A percentile compares a stretch with the other conserved stretches of the same genome.
These are phyloP conservation scores for Apteryx mantelli DNA, from an alignment of 2,113 vertebrate species.

Conservation along the genomic window DNA sequence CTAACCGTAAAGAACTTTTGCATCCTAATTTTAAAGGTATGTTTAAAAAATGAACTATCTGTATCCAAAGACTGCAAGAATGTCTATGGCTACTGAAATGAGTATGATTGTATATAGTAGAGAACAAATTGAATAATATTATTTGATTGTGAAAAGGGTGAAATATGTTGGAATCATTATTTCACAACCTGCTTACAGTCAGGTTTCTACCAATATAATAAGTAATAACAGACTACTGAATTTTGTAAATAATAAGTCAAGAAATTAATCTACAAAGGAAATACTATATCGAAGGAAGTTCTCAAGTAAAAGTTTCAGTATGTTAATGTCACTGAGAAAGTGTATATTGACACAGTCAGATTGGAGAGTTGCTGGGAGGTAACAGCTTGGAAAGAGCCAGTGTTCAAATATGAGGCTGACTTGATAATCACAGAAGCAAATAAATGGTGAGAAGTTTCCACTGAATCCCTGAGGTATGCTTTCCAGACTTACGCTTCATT, in stretches of 20 bases:
- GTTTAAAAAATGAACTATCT: not conserved
- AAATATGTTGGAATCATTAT: not conserved
- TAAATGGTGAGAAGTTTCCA: not conserved
- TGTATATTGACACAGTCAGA: no score
- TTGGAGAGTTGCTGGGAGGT: not conserved
- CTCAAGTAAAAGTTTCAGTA: not conserved
- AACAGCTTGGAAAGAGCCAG: not conserved
- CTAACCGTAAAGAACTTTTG: constrained; percentile 90
- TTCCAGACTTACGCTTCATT: not conserved
- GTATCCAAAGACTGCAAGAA: not conserved
- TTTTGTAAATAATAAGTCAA: not conserved
- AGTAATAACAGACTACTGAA: not conserved
- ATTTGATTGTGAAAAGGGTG: not conserved
- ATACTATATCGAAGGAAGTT: not conserved
- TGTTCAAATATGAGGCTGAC: not conserved
- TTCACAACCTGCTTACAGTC: not conserved
- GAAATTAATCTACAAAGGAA: not conserved
- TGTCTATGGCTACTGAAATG: not conserved
- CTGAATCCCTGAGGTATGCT: not conserved
- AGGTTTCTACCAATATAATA: not conserved
- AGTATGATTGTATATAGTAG: not conserved
- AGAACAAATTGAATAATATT: not conserved
- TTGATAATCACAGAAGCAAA: not conserved
- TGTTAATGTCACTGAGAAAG: not conserved
- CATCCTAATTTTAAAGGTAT: constrained; percentile 90